Base-by-base conservation (phyloP, 2,888 invertebrate species). In the Ecliptopera silaceata region DNA sequence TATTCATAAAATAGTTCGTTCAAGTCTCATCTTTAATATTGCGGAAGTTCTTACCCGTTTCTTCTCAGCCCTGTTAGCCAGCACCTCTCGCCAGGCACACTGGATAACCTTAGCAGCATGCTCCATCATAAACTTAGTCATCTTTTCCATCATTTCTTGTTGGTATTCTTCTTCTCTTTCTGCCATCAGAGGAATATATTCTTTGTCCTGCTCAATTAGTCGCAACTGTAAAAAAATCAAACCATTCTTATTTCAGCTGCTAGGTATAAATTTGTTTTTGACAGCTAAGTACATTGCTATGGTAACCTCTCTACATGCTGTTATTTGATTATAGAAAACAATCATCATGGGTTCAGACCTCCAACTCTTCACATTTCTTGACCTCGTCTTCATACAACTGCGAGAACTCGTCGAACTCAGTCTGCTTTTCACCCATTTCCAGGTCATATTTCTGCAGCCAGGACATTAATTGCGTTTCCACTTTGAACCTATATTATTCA, bases 381-480 rank as follows among this genome's bases (percentile, higher is more conserved):
- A 84, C 67, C 70, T 93, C 93, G 0, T 85, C 85, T 2, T 93
- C 92, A 61, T 85, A 92, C 45, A 90, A 91, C 55, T 84, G 76
- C 0, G 87, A 82, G 38, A 89, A 79, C 32, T 91, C 89, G 47
- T 93, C 93, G 1, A 92, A 76, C 60, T 93, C 92, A 0, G 77
- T 57, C 56, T 94, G 93, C 63, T 92, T 92, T 42, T 93, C 93
- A 0, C 88, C 90, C 82, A 94, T 92, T 70, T 94, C 94, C 6
- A 80, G 58, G 64, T 94, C 94, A 61, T 93, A 94, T 67, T 93
- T 93, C 55, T 91, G 86, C 8, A 94, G 74, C 93, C 93, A 93
- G 32, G 91, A 92, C 2, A 91, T 65, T 49, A 94, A 68, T 69
- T 93, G 93, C 0, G 92, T 91, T 67, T 94, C 93, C 22, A 92